Evolutionary conservation across 1,140 invertebrate species (phyloP).

Genomic region (Apis laboriosa): DNA sequence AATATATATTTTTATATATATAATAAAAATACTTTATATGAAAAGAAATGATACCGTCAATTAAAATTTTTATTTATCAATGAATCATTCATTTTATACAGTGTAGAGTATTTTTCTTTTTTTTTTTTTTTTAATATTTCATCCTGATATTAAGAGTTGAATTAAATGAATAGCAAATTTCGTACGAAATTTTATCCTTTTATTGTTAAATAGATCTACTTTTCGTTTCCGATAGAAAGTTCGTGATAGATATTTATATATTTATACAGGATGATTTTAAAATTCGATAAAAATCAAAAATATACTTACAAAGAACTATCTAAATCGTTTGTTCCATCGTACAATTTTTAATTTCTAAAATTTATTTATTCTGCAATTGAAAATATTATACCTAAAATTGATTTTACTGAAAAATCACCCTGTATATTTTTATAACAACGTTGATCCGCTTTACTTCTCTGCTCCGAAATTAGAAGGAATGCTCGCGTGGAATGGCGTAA

Average conservation of each 20-base stretch:
- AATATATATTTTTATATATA: no score
- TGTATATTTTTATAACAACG: neutral
- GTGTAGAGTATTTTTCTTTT: neutral
- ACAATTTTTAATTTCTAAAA: no score
- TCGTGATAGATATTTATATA: neutral
- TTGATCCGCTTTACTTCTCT: constrained; percentile 2
- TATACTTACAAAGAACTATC: no score
- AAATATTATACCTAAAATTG: neutral
- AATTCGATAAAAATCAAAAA: neutral
- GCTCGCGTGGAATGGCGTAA: constrained; percentile 23
- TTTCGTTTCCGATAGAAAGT: neutral
- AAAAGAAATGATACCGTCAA: no score
- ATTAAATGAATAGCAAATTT: neutral
- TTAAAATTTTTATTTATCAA: neutral
- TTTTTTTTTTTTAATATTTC: neutral
- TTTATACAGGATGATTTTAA: neutral
- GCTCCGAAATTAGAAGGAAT: constrained; percentile 18
- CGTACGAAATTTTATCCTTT: neutral
- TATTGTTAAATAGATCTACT: constrained; percentile 11
- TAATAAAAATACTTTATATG: no score
- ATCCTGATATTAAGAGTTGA: neutral
- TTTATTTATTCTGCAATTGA: neutral
- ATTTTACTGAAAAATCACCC: neutral
- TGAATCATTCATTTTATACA: neutral
- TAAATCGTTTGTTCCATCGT: no score